Conservation (phyloP, 2,888 invertebrate species). For the Acrobasis suavella region DNA sequence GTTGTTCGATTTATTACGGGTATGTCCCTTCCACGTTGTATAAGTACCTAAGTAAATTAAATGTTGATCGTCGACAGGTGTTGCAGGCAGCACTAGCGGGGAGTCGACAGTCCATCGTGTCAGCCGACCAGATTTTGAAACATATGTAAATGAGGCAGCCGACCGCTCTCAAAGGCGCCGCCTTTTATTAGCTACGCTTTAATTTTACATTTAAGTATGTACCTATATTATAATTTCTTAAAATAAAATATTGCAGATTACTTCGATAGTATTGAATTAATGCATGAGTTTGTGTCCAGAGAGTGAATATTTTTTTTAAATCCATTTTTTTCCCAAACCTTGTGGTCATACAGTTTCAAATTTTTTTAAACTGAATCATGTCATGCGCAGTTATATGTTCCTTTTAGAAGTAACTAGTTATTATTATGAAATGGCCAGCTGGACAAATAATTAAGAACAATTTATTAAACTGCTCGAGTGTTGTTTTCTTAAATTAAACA, state of each 20-base stretch:
- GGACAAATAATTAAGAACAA: too few relatives aligned
- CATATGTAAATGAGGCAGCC: constrained; percentile 70
- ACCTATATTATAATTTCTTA: constrained; percentile 46
- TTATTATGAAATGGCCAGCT: too few relatives aligned
- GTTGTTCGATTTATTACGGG: too few relatives aligned
- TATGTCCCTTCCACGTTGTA: too few relatives aligned
- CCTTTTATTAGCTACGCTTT: constrained; percentile 64
- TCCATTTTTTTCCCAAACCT: too few relatives aligned
- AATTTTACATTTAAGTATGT: constrained; percentile 54
- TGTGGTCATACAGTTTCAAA: too few relatives aligned
- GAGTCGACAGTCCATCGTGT: constrained; percentile 50
- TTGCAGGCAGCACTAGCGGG: constrained; percentile 53
- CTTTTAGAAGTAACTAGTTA: too few relatives aligned
- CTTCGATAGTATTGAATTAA: constrained; percentile 24
- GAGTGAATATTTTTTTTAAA: constrained; percentile 22
- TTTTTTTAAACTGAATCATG: too few relatives aligned
- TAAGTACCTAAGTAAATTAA: constrained; percentile 34
- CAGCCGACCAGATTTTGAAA: constrained; percentile 68
- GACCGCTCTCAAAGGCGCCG: constrained; percentile 60
- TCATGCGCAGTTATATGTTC: too few relatives aligned
- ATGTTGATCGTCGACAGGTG: constrained; percentile 51
- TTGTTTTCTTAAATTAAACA: too few relatives aligned
- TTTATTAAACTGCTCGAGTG: too few relatives aligned
- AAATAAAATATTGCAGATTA: constrained; percentile 49
- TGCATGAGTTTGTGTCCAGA: constrained; percentile 19